Evolutionary conservation across 2,888 invertebrate genomes (phyloP).

Genomic region (Netelia melanura): DNA sequence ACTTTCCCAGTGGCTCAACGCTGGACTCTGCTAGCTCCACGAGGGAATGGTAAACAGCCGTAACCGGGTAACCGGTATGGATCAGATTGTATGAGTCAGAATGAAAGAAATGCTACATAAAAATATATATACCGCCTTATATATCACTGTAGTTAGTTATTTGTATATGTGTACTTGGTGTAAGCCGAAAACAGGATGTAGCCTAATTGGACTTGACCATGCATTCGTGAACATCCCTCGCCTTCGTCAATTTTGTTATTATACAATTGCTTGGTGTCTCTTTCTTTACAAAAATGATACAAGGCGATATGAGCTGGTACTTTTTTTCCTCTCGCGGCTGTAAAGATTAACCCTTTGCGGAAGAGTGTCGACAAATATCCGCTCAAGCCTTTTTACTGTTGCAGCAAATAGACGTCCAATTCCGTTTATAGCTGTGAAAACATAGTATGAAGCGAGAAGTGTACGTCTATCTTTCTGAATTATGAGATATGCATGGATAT

Average conservation of each 20-base stretch:
- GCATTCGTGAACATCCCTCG: constrained; percentile 47
- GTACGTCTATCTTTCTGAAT: too few relatives aligned
- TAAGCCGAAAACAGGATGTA: constrained; percentile 79
- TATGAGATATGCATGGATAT: too few relatives aligned
- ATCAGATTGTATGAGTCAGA: constrained; percentile 75
- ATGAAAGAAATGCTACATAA: constrained; percentile 69
- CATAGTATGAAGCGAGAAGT: too few relatives aligned
- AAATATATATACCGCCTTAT: not conserved
- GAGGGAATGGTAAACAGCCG: constrained; percentile 54
- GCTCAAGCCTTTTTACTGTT: too few relatives aligned
- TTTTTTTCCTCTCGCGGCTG: not conserved
- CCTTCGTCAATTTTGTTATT: constrained; percentile 55
- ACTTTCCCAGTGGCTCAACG: constrained; percentile 70
- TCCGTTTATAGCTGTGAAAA: too few relatives aligned
- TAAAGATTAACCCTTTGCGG: not conserved
- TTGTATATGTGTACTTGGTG: constrained; percentile 44
- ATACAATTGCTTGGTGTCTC: constrained; percentile 39
- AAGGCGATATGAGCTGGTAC: not conserved
- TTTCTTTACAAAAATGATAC: not conserved
- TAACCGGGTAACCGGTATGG: constrained; percentile 66
- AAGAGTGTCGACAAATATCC: too few relatives aligned
- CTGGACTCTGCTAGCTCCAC: constrained; percentile 29
- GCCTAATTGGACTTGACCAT: constrained; percentile 78
- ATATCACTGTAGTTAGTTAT: constrained; percentile 14
- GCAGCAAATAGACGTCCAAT: too few relatives aligned